Conservation (phyloP, 2,113 vertebrate species). For the Pampusana beccarii region DNA sequence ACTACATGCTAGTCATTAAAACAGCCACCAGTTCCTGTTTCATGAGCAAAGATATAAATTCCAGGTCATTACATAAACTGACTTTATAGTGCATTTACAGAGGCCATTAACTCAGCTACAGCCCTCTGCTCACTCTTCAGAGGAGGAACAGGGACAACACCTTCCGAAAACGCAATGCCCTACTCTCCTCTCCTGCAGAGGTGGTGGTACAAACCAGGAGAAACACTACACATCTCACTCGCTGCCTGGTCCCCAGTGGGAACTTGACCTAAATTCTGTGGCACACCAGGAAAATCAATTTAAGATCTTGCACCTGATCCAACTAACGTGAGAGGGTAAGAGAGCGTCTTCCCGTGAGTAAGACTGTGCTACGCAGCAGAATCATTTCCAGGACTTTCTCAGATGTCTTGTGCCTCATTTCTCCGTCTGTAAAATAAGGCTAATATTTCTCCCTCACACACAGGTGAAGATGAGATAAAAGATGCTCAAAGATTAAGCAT, state of each 20-base stretch:
- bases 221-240: not conserved
- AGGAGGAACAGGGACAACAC: not conserved
- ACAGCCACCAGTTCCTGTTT: not conserved
- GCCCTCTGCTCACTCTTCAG: not conserved
- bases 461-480: not conserved
- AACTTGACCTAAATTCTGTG: not conserved
- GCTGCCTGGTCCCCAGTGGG: not conserved
- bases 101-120: not conserved
- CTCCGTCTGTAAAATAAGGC: not conserved
- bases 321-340: not conserved
- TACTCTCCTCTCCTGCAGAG: not conserved
- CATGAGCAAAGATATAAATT: constrained; percentile 1
- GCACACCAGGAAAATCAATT: not conserved
- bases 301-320: not conserved
- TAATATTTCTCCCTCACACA: not conserved
- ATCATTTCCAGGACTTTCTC: not conserved
- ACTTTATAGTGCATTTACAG: not conserved
- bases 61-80: constrained; percentile 11
- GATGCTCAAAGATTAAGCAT: not conserved
- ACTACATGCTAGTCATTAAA: not conserved
- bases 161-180: not conserved
- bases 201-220: not conserved
- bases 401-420: not conserved
- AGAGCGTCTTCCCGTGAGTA: not conserved
- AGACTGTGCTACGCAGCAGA: not conserved